Evolutionary conservation across 2,888 invertebrate species (phyloP), one percentile per base, ranked within the genome.

Genomic region (Drosophila crucigera): DNA sequence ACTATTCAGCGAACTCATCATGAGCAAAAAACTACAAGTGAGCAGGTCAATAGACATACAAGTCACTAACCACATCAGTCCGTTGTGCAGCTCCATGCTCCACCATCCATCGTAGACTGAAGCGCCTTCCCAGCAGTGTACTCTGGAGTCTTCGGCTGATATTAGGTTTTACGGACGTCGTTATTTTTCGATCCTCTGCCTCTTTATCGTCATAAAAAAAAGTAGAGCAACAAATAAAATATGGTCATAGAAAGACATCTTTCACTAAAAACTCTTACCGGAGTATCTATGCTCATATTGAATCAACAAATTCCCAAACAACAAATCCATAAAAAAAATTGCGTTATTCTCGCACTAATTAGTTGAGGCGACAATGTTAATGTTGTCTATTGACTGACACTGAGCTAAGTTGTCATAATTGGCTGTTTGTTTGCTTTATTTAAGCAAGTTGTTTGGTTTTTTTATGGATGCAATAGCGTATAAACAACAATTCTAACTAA

Each of bases 391-490:
- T 47, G 47, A 68, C 86, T 84, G 76, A 75, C 83, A 79, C 62
- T 73, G 49, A 52, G 54, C 65, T 28, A 25, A 16, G 39, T 63
- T 56, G 81, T 63, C 68, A 74, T 80, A 72, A 67, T 73, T 78
- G 80, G 49, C 61, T 49, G 50, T 9, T 10, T 30, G 50, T 19
- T 11, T 53, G 63, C 53, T 60, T 68, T 86, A 76, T 87, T 84
- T 83, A 55, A 67, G 78, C 82, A 84, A 78, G 68, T 86, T 75
- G 64, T 59, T 71, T 72, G 59, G 56, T 22, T 64, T 71, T 69
- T 68, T 53, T 72, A 73, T 72, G 68, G 56, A 55, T 43, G 56
- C 63, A 63, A 63, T 66, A 69, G 52, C 63, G 68, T 66, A 61
- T 56, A 35, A 39, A 52, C 59, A 52, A n/a, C 35, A n/a, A 25